A percentile compares a stretch with the other conserved stretches of the same genome.
These are phyloP conservation scores for Baronia brevicornis DNA, from an alignment of 2,888 invertebrate genomes.

Conservation along the genomic window DNA sequence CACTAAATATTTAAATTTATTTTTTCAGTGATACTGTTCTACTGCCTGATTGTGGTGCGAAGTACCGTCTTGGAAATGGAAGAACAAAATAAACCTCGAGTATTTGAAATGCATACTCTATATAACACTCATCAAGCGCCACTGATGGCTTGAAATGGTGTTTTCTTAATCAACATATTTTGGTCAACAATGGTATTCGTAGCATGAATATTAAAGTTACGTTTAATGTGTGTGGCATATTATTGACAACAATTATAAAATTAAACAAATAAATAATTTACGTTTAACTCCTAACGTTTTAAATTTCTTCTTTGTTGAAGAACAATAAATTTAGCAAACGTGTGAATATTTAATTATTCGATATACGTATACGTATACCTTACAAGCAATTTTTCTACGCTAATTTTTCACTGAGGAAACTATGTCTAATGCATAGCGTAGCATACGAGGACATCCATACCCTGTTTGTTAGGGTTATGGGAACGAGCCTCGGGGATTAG, in stretches of 20 bases:
- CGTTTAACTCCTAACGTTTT: not conserved
- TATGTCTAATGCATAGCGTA: no score
- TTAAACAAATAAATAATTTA: not conserved
- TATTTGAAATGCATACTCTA: slow-evolving; percentile 47
- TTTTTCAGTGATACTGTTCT: slow-evolving; percentile 48
- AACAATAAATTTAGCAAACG: no score
- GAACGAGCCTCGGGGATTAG: no score
- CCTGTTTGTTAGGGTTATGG: no score
- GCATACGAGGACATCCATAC: no score
- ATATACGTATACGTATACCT: no score
- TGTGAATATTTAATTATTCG: no score
- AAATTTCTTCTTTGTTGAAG: no score
- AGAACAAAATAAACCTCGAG: slow-evolving; percentile 41
- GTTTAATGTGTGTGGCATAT: slow-evolving; percentile 17
- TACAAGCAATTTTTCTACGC: no score
- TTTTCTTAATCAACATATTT: no score
- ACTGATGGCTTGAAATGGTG: slow-evolving; percentile 27
- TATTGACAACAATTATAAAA: not conserved
- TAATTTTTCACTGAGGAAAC: no score
- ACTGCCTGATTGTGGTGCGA: slow-evolving; percentile 48
- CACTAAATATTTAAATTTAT: slow-evolving; percentile 14
- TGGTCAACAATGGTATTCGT: no score
- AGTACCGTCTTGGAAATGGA: slow-evolving; percentile 55
- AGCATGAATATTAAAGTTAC: slow-evolving; percentile 12
- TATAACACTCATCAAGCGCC: slow-evolving; percentile 39